Base-by-base conservation (phyloP, 1,140 invertebrate genomes). In the Stratiolaelaps scimitus region DNA sequence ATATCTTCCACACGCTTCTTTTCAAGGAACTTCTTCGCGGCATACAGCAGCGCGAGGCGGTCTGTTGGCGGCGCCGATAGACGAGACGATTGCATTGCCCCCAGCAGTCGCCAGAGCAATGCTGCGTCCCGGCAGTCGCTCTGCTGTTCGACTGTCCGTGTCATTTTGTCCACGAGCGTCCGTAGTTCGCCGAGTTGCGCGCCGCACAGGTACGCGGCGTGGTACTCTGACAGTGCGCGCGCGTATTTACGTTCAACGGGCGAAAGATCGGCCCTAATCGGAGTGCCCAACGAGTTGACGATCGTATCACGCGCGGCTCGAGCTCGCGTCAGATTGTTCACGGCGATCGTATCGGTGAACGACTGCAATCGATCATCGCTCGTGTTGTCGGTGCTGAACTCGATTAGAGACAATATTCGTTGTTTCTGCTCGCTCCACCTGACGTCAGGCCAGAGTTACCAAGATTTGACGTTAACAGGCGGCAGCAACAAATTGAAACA, bases 1-100 rank as follows among this genome's bases (percentile, higher is more conserved):
- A 95, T 89, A 72, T 88, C 92, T n/a, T 84, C 81, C 70, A 83
- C 83, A 71, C 92, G 92, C 69, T 87, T 78, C 15, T 26, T 60
- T 60, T 70, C 17, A 69, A 60, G 53, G 10, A 60, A 60, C 2
- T 34, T 26, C 23, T 34, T 15, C 53, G 53, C 13, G 15, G 15
- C 53, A 15, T 29, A 2, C 2, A 60, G 26, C 17, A 20, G 53
- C 15, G 53, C 15, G 1, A 60, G 53, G 6, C 53, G 26, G 10
- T 60, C 53, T 2, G n/a, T 34, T 2, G 26, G 15, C 17, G 6
- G 26, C 4, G 10, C 5, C 15, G 15, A 19, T 6, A 23, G 15
- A 23, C 53, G 53, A 4, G 34, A 40, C 1, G 15, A 19, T 34
- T 60, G 53, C 53, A 60, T 60, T 17, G 1, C 17, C 10, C 26